phyloP scores from a whole-genome alignment of 1,140 invertebrate species.

The Drosophila nikananu region DNA sequence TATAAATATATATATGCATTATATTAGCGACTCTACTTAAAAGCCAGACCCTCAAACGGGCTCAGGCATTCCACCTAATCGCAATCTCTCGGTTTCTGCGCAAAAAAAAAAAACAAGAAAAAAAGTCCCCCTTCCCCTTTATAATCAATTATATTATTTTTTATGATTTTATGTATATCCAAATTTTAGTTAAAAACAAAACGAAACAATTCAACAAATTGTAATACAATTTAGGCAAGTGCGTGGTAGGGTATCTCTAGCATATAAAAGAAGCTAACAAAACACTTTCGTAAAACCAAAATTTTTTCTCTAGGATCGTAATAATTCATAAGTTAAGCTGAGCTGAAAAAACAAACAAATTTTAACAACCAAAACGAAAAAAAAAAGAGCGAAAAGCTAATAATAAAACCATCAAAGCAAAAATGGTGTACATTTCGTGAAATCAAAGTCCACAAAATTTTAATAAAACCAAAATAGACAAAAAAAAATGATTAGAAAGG shows the following conservation, averaged over 20 bases:
- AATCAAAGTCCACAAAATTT: conserved; percentile 48
- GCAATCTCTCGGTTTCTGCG: conserved; percentile 47
- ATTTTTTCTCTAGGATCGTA: conserved; percentile 57
- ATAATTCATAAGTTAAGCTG: conserved; percentile 48
- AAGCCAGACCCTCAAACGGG: conserved; percentile 2
- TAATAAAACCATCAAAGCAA: conserved; percentile 28
- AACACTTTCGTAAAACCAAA: conserved; percentile 57
- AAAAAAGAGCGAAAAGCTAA: conserved; percentile 14
- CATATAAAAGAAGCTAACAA: conserved; percentile 45
- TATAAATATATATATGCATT: conserved; percentile 32
- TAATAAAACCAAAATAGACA: conserved; percentile 19
- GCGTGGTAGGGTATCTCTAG: conserved; percentile 53
- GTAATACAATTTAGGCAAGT: conserved; percentile 59
- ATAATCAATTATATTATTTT: conserved; percentile 23
- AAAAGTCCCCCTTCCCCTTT: neutral
- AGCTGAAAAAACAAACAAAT: conserved; percentile 43
- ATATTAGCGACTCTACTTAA: conserved; percentile 51
- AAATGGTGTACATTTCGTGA: conserved; percentile 45
- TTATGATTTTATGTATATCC: conserved; percentile 4
- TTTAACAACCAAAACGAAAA: conserved; percentile 28
- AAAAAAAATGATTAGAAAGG: neutral
- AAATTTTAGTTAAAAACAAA: conserved; percentile 41
- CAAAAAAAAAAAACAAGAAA: neutral
- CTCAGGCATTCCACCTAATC: conserved; percentile 36
- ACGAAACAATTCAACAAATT: conserved; percentile 25